Conservation (phyloP, 2,113 vertebrate genomes). For the Antechinus flavipes region DNA sequence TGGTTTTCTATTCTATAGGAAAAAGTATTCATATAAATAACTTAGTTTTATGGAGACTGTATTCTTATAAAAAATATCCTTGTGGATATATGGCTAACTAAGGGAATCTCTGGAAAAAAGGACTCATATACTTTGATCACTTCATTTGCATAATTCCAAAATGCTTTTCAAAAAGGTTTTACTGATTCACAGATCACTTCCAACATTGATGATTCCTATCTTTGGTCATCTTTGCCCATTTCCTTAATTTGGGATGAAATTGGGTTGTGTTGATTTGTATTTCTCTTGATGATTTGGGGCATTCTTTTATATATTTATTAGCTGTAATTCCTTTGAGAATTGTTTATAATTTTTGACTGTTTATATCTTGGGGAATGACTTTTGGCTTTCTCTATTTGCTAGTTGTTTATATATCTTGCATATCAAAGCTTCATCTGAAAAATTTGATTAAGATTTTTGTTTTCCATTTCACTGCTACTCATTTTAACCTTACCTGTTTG, state of each 20-base stretch:
- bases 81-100: background rate
- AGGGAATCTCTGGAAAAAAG: background rate
- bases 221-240: background rate
- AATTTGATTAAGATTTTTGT: no score
- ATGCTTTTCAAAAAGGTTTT: background rate
- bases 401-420: no score
- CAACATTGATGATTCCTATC: background rate
- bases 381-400: no score
- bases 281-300: no score
- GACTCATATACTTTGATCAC: background rate
- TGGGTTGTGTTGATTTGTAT: no score
- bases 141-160: background rate
- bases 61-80: background rate
- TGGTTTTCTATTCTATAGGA: background rate
- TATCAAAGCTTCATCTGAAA: no score
- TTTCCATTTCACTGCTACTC: no score
- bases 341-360: no score
- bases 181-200: background rate
- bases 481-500: no score
- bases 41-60: background rate
- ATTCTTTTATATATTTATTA: no score
- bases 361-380: no score
- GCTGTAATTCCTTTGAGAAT: no score
- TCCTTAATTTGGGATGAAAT: background rate
- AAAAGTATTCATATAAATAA: background rate